phyloP scores from a whole-genome alignment of 2,797 vertebrate genomes.

The Aythya fuligula region DNA sequence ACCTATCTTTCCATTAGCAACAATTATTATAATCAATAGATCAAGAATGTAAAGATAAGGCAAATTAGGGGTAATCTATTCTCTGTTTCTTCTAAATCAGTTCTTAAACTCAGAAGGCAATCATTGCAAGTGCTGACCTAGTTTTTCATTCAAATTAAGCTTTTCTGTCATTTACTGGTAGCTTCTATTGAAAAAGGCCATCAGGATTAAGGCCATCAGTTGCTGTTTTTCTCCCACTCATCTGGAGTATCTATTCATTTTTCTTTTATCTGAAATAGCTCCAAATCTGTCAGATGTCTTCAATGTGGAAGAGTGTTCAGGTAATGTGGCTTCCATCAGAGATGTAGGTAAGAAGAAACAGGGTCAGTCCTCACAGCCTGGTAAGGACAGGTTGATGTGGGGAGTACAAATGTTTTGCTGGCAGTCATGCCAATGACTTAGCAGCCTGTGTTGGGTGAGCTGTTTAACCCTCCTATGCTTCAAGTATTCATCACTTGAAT shows the following conservation, averaged over 20 bases:
- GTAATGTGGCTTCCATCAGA: fast-evolving
- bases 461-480: background rate
- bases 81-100: background rate
- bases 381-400: background rate
- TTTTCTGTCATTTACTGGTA: background rate
- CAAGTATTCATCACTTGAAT: background rate
- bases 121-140: background rate
- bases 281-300: background rate
- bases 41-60: constrained; percentile 40
- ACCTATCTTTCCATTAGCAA: background rate
- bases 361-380: background rate
- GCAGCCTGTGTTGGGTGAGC: background rate
- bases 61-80: constrained; percentile 38
- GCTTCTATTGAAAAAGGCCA: background rate
- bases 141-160: background rate
- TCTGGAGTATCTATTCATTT: background rate
- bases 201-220: background rate
- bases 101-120: background rate
- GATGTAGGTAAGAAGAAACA: background rate
- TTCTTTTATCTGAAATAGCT: background rate
- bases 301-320: background rate
- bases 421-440: background rate
- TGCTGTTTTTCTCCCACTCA: background rate
- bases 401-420: background rate
- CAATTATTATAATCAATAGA: constrained; percentile 48